Conservation (phyloP, 2,113 vertebrate species). For the Riparia riparia region DNA sequence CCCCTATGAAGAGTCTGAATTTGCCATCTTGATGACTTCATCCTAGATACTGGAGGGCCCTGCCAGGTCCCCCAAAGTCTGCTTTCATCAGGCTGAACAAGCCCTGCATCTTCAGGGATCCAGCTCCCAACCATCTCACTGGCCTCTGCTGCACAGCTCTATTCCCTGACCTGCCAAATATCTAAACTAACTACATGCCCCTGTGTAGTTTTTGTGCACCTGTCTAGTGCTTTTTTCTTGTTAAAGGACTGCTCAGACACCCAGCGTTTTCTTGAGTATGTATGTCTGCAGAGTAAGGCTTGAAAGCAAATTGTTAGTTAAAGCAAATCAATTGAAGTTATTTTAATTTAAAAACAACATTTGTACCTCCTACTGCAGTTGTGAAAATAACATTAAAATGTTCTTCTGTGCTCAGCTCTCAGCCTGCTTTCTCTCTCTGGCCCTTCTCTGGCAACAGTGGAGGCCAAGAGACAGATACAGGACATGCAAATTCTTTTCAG, state of each 20-base stretch:
- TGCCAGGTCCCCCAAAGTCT: background rate
- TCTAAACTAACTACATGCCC: background rate
- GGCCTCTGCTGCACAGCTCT: background rate
- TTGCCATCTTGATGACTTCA: background rate
- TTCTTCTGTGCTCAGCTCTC: background rate
- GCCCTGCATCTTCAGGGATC: background rate
- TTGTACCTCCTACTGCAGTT: background rate
- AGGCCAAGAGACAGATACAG: background rate
- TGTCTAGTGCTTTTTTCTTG: background rate
- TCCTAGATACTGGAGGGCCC: background rate
- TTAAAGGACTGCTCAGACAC: background rate
- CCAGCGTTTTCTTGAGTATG: background rate
- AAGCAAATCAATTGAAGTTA: background rate
- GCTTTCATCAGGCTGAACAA: background rate
- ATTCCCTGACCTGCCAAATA: background rate
- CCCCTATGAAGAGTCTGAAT: rapidly evolving
- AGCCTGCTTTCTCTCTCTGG: background rate
- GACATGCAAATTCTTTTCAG: no score
- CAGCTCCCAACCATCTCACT: background rate
- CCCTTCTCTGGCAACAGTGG: background rate
- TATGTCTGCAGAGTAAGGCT: background rate
- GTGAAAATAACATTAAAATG: background rate
- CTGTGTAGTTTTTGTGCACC: background rate
- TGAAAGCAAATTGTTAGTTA: background rate
- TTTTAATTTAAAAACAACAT: background rate